phyloP scores from a whole-genome alignment of 2,888 invertebrate genomes.

The Anodontia alba region DNA sequence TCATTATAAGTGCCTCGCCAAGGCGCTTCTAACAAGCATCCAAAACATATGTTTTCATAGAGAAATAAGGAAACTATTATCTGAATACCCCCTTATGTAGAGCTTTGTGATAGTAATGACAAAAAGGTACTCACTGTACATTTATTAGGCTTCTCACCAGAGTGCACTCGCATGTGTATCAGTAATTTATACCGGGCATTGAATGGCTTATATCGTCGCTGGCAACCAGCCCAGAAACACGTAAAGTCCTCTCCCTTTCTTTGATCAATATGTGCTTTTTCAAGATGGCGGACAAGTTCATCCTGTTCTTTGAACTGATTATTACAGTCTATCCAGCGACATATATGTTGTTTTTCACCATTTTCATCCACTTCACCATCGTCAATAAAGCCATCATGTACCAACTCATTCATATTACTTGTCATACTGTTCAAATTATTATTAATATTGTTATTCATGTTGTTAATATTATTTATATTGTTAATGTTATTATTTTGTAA shows the following conservation, averaged over 20 bases:
- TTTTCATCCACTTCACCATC: constrained; percentile 75
- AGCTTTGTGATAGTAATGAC: no score
- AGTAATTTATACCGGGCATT: constrained; percentile 85
- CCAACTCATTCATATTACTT: constrained; percentile 51
- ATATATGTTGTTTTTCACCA: constrained; percentile 76
- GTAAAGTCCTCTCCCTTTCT: constrained; percentile 84
- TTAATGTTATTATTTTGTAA: constrained; percentile 1
- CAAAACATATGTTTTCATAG: no score
- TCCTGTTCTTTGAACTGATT: constrained; percentile 80
- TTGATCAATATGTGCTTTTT: constrained; percentile 84
- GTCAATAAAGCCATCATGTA: constrained; percentile 42
- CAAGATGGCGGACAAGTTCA: constrained; percentile 84
- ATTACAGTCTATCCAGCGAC: constrained; percentile 84
- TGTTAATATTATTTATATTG: constrained; percentile 62
- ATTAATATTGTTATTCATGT: constrained; percentile 66
- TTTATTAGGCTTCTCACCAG: constrained; percentile 85
- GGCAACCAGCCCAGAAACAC: constrained; percentile 84
- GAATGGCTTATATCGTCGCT: constrained; percentile 83
- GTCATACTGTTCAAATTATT: constrained; percentile 63
- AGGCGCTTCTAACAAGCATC: no score
- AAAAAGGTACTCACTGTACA: constrained; percentile 82
- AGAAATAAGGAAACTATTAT: no score
- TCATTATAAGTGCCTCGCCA: no score
- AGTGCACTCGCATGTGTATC: constrained; percentile 85
- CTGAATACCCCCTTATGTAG: no score